phyloP scores from a whole-genome alignment of 1,140 invertebrate genomes.

The Bombus turneri region DNA sequence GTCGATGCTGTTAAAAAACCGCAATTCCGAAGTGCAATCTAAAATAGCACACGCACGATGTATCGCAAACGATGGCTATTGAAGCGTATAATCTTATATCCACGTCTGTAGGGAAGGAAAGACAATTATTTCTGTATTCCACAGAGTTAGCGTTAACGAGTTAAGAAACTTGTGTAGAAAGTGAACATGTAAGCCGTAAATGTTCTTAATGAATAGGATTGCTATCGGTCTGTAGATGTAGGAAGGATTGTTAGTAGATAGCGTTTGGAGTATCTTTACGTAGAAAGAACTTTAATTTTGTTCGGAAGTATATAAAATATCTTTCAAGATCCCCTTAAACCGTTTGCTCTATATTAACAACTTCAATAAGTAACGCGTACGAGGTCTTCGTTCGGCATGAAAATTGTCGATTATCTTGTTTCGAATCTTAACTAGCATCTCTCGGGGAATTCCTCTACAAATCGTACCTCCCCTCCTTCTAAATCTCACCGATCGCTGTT shows the following conservation, averaged over 20 bases:
- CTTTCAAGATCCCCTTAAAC: not conserved
- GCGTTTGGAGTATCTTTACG: not conserved
- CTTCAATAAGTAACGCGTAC: not conserved
- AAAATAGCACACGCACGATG: not conserved
- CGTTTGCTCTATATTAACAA: not conserved
- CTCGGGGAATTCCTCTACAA: not conserved
- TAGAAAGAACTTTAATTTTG: not conserved
- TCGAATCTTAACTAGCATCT: constrained; percentile 1
- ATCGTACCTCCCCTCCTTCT: not conserved
- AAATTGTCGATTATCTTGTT: constrained; percentile 6
- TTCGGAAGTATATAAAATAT: not conserved
- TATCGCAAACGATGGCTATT: not conserved
- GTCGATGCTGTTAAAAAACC: not conserved
- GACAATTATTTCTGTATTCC: not conserved
- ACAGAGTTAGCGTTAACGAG: not conserved
- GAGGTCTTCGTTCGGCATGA: not conserved
- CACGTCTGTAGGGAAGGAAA: not conserved
- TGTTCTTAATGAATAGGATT: not conserved
- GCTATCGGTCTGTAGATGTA: not conserved
- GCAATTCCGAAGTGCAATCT: not conserved
- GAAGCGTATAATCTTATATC: not conserved
- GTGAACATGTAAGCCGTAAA: not conserved
- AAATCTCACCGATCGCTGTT: not conserved
- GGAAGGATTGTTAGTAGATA: not conserved
- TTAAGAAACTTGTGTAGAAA: not conserved